phyloP scores from a whole-genome alignment of 2,888 invertebrate species.

The Orgyia antiqua region DNA sequence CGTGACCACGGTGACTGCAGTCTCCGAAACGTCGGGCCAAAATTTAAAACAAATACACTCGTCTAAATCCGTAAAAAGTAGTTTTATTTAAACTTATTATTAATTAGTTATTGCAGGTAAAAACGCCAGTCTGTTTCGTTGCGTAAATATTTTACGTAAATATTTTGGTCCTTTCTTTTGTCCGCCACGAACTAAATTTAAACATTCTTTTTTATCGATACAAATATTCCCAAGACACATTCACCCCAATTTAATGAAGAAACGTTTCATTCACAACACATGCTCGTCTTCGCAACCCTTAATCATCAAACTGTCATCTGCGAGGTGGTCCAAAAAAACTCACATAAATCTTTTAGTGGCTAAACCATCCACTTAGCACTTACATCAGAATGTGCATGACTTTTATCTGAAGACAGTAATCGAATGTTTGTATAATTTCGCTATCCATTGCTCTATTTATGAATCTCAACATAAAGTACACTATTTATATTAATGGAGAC shows the following conservation, averaged over 20 bases:
- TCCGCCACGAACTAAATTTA: no score
- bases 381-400: constrained; percentile 29
- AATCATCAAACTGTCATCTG: constrained; percentile 36
- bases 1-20: no score
- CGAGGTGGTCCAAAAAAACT: constrained; percentile 45
- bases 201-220: no score
- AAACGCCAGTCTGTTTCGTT: no score
- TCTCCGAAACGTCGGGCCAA: no score
- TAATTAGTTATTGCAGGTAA: no score
- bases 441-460: constrained; percentile 23
- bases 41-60: no score
- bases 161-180: no score
- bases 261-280: constrained; percentile 33
- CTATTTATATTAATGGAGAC: constrained; percentile 19
- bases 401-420: constrained; percentile 7
- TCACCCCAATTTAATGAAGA: constrained; percentile 21
- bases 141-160: no score
- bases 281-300: constrained; percentile 33
- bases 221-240: constrained; percentile 23
- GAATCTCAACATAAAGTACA: constrained; percentile 23
- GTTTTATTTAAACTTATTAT: no score
- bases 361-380: constrained; percentile 47
- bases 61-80: no score
- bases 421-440: constrained; percentile 6
- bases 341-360: constrained; percentile 24